These are phyloP conservation scores for Myiopsitta monachus DNA, from an alignment of 2,113 vertebrate species.

Conservation along the genomic window DNA sequence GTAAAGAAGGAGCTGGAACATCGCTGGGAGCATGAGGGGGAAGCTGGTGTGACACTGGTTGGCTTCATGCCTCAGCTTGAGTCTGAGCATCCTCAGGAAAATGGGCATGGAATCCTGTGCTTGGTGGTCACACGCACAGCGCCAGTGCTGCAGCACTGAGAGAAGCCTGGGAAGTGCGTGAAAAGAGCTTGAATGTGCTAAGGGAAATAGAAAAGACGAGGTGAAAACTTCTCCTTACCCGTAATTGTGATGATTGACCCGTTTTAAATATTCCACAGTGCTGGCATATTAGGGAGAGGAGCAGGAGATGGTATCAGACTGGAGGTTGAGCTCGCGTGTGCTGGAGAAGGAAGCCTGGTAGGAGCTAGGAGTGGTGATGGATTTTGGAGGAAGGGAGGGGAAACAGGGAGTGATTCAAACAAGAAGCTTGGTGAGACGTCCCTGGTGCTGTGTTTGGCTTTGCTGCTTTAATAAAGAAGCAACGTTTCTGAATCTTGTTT, in stretches of 20 bases:
- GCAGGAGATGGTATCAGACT: not conserved
- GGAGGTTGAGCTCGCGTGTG: not conserved
- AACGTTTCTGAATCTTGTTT: not conserved
- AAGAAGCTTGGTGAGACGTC: not conserved
- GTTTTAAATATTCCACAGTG: not conserved
- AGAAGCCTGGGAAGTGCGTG: accelerated
- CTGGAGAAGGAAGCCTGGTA: not conserved
- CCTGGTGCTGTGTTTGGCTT: not conserved
- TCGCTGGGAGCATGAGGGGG: accelerated
- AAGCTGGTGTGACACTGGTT: not conserved
- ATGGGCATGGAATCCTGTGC: not conserved
- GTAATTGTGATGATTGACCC: accelerated
- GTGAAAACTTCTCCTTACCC: not conserved
- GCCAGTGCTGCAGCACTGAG: not conserved
- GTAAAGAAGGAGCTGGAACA: accelerated
- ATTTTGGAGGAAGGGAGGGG: not conserved
- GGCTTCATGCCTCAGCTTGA: accelerated
- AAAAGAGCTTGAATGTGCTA: not conserved
- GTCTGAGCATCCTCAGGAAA: not conserved
- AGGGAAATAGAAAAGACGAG: accelerated
- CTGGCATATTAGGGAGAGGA: not conserved
- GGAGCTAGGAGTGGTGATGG: not conserved
- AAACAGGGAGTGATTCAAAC: not conserved
- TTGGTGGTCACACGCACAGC: accelerated
- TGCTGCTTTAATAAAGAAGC: not conserved